Percentiles rank a stretch among this genome's conserved stretches.
Conservation (phyloP, 2,113 vertebrate genomes). For the Salvelinus sp. region DNA sequence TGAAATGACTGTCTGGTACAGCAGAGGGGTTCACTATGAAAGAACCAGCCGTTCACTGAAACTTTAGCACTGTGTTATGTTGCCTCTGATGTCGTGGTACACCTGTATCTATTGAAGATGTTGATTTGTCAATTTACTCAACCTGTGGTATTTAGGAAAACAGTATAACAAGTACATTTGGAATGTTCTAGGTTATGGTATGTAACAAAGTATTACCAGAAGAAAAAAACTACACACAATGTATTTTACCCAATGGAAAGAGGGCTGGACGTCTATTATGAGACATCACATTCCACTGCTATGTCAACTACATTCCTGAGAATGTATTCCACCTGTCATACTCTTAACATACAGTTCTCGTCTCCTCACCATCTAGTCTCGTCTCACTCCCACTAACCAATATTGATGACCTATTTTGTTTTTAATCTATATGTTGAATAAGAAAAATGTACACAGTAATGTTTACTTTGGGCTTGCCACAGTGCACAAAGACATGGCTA, state of each 20-base stretch:
- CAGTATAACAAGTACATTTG: background rate
- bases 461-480: background rate
- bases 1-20: background rate
- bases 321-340: background rate
- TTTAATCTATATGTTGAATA: background rate
- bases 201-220: background rate
- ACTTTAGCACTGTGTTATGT: no score
- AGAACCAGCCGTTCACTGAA: background rate
- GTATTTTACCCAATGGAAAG: background rate
- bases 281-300: background rate
- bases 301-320: background rate
- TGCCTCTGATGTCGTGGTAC: background rate
- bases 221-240: background rate
- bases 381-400: constrained; percentile 12
- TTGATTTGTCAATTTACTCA: background rate
- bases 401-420: constrained; percentile 1
- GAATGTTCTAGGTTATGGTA: background rate
- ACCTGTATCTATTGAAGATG: no score
- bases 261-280: no score
- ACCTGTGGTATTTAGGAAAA: background rate
- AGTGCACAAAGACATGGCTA: background rate
- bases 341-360: constrained; percentile 3
- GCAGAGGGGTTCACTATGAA: background rate
- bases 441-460: background rate
- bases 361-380: constrained; percentile 5